Evolutionary conservation across 1,140 invertebrate genomes (phyloP), one percentile per base, ranked within the genome.

Genomic region (Bombus pascuorum): DNA sequence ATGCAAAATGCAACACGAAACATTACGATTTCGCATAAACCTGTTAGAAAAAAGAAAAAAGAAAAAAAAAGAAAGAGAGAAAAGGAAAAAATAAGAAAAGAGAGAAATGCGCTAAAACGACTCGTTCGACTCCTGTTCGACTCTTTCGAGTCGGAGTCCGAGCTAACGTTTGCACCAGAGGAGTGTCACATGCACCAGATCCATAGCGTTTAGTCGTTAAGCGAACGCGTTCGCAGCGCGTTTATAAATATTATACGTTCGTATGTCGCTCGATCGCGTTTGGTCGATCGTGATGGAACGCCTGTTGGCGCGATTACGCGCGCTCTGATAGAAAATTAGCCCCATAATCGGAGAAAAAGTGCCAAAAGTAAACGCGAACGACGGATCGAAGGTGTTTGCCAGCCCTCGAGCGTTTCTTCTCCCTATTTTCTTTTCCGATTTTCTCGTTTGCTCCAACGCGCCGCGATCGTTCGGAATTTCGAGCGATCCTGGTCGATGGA

Each of bases 331-430:
- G 71, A 66, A 57, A 34, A 44, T 65, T n/a, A 62, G 25, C 59
- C 39, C 28, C 2, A 32, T 15, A 53, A 47, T 34, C 8, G 22
- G 39, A 42, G 1, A 10, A 59, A 76, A 77, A 77, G 75, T 77
- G 75, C 75, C 75, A 77, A 77, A 77, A 76, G 25, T 76, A 76
- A 75, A 75, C 42, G 42, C 13, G 44, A 34, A 74, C 32, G 47
- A n/a, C 32, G 73, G 15, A 75, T 22, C 4, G 32, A 57, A 75
- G 28, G 15, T 44, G 28, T 73, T 9, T 44, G 15, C 13, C 42
- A 10, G 3, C n/a, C n/a, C 15, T 47, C 42, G 15, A 32, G 8
- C 28, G 39, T 42, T n/a, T 28, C 15, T 44, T 72, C 37, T n/a
- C 28, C 13, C 28, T 44, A 25, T 74, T 25, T 8, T 25, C 5